A percentile compares a stretch with the other conserved stretches of the same genome.
Evolutionary conservation across 2,113 vertebrate species (phyloP).

Genomic region (Motacilla alba): DNA sequence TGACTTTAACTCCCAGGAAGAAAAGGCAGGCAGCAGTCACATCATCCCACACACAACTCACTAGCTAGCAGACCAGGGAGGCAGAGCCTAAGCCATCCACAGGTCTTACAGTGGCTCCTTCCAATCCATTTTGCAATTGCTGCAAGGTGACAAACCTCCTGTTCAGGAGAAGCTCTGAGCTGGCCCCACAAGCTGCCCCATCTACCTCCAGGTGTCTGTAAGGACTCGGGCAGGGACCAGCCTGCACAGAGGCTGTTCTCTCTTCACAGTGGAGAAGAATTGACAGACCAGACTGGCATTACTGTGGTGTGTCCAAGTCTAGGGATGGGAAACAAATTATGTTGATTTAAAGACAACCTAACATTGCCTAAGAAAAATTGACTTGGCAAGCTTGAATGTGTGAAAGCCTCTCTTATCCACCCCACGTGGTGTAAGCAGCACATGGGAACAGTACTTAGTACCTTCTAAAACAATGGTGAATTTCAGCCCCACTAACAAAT

Average conservation of each 20-base stretch:
- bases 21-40: not conserved
- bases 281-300: not conserved
- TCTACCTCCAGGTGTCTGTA: not conserved
- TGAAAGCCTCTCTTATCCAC: conserved; percentile 16
- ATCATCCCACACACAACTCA: not conserved
- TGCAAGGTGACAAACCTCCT: not conserved
- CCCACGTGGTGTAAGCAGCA: not conserved
- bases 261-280: not conserved
- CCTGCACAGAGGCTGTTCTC: not conserved
- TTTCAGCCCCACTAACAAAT: conserved; percentile 18
- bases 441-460: not conserved
- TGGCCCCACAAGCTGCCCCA: not conserved
- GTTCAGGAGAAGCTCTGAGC: not conserved
- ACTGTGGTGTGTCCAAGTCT: not conserved
- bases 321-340: not conserved
- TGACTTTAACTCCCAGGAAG: not conserved
- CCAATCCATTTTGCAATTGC: not conserved
- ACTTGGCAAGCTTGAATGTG: conserved; percentile 22
- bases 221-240: not conserved
- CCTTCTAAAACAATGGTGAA: conserved; percentile 30
- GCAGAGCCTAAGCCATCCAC: not conserved
- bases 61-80: not conserved
- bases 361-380: not conserved
- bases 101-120: rapidly evolving
- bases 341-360: conserved; percentile 1